Evolutionary conservation across 1,140 invertebrate genomes (phyloP).

Genomic region (Thaumatotibia leucotreta): DNA sequence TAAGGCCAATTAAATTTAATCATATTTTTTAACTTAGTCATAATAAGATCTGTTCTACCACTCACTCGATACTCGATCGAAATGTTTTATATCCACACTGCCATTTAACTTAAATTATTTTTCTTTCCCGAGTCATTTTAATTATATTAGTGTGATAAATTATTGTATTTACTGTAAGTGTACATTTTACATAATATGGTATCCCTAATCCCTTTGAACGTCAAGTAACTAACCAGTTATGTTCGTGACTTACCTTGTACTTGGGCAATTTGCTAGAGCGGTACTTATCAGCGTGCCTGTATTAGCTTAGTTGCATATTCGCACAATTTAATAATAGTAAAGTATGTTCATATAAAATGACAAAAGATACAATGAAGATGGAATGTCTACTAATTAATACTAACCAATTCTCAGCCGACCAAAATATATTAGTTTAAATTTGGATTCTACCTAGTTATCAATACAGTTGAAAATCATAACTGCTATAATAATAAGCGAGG

Average conservation of each 20-base stretch:
- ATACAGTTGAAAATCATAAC: too few species aligned
- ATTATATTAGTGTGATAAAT: constrained; percentile 26
- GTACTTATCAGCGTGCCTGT: neutral
- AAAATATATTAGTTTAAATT: too few species aligned
- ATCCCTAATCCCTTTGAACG: constrained; percentile 27
- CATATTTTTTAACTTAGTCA: constrained; percentile 9
- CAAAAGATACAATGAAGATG: too few species aligned
- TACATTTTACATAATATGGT: constrained; percentile 38
- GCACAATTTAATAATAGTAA: neutral
- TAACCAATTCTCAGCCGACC: too few species aligned
- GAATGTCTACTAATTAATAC: too few species aligned
- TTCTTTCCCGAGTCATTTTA: constrained; percentile 22
- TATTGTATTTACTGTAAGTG: constrained; percentile 44
- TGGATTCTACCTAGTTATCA: too few species aligned
- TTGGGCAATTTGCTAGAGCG: constrained; percentile 19
- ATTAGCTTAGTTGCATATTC: neutral
- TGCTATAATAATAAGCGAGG: too few species aligned
- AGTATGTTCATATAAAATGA: too few species aligned
- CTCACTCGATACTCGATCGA: constrained; percentile 9
- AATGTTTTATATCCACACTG: constrained; percentile 34
- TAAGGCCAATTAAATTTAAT: constrained; percentile 10
- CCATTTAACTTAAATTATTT: constrained; percentile 29
- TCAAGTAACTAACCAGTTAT: constrained; percentile 34
- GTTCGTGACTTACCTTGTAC: constrained; percentile 30
- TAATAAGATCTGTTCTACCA: neutral